phyloP scores from a whole-genome alignment of 2,797 vertebrate species.

The Nannoperca australis region DNA sequence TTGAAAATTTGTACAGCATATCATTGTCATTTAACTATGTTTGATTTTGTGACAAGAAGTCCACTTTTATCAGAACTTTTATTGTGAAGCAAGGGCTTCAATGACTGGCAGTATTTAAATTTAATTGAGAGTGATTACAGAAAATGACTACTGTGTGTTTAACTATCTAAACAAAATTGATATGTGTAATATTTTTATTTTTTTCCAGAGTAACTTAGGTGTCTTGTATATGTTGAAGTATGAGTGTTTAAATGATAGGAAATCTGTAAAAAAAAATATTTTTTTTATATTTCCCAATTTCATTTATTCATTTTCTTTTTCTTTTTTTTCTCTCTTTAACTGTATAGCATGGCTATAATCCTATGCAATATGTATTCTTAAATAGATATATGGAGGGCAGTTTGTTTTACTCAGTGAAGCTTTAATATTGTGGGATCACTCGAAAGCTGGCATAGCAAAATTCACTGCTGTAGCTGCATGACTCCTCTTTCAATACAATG shows the following conservation, averaged over 20 bases:
- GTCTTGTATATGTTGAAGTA: conserved; percentile 94
- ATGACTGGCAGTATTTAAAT: conserved; percentile 86
- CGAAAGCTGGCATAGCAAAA: conserved; percentile 89
- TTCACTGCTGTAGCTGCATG: conserved; percentile 97
- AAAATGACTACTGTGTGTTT: conserved; percentile 83
- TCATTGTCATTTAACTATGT: conserved; percentile 80
- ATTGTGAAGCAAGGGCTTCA: conserved; percentile 84
- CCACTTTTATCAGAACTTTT: conserved; percentile 79
- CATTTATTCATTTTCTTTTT: conserved; percentile 88
- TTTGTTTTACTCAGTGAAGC: conserved; percentile 93
- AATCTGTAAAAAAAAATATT: conserved; percentile 83
- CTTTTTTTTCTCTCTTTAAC: conserved; percentile 87
- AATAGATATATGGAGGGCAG: conserved; percentile 92
- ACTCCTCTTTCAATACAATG: conserved; percentile 91
- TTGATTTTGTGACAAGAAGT: conserved; percentile 78
- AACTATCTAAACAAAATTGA: conserved; percentile 81
- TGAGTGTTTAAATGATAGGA: conserved; percentile 92
- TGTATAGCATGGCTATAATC: conserved; percentile 98
- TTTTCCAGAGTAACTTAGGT: conserved; percentile 88
- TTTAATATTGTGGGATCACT: conserved; percentile 91
- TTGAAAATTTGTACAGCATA: conserved; percentile 88
- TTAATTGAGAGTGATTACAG: conserved; percentile 82
- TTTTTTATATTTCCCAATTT: conserved; percentile 87
- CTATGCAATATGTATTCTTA: conserved; percentile 97
- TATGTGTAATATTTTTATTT: conserved; percentile 86